Base-by-base conservation (phyloP, 1,140 invertebrate species). In the Sitobion miscanthi region DNA sequence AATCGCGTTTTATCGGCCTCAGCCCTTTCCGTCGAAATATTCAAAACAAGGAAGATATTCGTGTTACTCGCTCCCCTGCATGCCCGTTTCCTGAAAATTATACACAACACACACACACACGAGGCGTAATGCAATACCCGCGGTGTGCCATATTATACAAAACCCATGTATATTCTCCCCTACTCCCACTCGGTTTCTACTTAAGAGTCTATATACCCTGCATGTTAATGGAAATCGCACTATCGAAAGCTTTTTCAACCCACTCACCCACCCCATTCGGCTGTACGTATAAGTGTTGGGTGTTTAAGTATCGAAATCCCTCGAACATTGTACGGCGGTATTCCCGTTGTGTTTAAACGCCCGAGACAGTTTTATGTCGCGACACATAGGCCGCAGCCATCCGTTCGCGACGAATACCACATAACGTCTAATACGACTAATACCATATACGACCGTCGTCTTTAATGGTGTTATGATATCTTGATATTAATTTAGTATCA, bases 191-290 rank as follows among this genome's bases (percentile, higher is more conserved):
- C 21, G n/a, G 47, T 82, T n/a, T 69, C 54, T 89, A 89, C 88
- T 54, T 57, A 57, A 89, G 88, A 89, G 88, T 57, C 3, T n/a
- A n/a, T n/a, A n/a, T 87, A 87, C 54, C 35, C 47, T 45, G 21
- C 69, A 42, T 92, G 90, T 92, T 92, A 92, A 92, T 92, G 90
- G 90, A 92, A 92, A 82, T 82, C 69, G 90, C 30, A 83, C 89
- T 90, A 90, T 90, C 89, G 89, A 90, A 90, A 90, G 89, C 89
- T 90, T 90, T 90, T 90, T 90, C 89, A 52, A 54, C 88, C 35
- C 88, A 45, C 52, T 21, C 49, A 57, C 83, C 83, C 3, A 45
- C 38, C 23, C 47, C 86, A 21, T n/a, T 69, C 2, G 38, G 42
- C 88, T 23, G 52, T 52, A 42, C 35, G 8, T 25, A 88, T 38